phyloP scores from a whole-genome alignment of 2,888 invertebrate genomes.

The Latrodectus hesperus region DNA sequence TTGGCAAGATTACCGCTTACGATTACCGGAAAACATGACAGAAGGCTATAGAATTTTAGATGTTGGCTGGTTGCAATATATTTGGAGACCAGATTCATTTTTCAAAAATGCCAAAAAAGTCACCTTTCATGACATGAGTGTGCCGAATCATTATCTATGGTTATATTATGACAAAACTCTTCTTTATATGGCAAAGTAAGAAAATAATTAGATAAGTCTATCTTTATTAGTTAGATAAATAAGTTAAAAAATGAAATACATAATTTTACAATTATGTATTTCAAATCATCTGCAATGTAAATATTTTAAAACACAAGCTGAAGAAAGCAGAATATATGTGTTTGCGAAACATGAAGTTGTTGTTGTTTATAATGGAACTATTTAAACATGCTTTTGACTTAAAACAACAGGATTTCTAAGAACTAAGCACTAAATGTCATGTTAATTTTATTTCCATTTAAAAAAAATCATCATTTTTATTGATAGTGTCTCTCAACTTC shows the following conservation, averaged over 20 bases:
- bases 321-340: not conserved
- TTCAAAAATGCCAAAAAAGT: slow-evolving; percentile 92
- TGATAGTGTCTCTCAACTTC: too few species aligned
- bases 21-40: slow-evolving; percentile 93
- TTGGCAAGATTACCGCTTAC: slow-evolving; percentile 91
- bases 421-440: too few species aligned
- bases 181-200: slow-evolving; percentile 93
- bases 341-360: not conserved
- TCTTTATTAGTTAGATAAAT: not conserved
- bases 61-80: slow-evolving; percentile 88
- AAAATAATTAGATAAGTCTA: not conserved
- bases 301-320: not conserved
- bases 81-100: slow-evolving; percentile 95
- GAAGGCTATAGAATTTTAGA: slow-evolving; percentile 92
- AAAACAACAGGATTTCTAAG: too few species aligned
- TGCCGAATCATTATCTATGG: slow-evolving; percentile 94
- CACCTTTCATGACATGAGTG: slow-evolving; percentile 95
- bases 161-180: slow-evolving; percentile 92
- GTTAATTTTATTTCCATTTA: too few species aligned
- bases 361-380: too few species aligned
- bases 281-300: not conserved
- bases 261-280: not conserved
- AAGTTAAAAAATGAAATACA: not conserved
- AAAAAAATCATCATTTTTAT: too few species aligned
- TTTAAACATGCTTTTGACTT: too few species aligned